phyloP scores from a whole-genome alignment of 2,888 invertebrate species.

The Monochamus alternatus region DNA sequence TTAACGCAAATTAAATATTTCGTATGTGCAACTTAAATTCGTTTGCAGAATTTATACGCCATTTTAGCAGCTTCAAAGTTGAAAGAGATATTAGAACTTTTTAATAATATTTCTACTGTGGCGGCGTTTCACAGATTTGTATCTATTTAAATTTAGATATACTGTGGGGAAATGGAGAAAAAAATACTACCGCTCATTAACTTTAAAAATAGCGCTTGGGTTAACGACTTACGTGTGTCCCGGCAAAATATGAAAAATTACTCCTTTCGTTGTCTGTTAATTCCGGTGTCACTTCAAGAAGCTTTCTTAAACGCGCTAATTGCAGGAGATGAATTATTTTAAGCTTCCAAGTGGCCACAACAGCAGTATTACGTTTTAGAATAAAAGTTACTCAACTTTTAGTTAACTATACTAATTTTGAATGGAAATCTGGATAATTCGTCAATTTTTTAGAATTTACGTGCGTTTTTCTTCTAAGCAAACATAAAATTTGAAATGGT shows the following conservation, averaged over 20 bases:
- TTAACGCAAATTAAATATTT: no score
- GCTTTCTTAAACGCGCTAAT: slow-evolving; percentile 26
- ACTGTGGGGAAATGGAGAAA: slow-evolving; percentile 52
- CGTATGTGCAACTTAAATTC: no score
- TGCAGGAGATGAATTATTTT: slow-evolving; percentile 22
- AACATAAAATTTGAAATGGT: no score
- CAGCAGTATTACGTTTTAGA: neutral
- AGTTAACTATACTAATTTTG: no score
- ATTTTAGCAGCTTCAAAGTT: no score
- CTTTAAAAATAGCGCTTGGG: slow-evolving; percentile 57
- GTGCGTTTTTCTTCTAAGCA: no score
- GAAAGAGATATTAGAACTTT: neutral
- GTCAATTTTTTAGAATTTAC: no score
- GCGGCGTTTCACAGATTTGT: slow-evolving; percentile 30
- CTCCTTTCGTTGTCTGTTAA: slow-evolving; percentile 46
- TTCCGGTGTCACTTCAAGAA: slow-evolving; percentile 40
- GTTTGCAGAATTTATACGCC: no score
- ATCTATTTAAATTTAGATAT: slow-evolving; percentile 52
- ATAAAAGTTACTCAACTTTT: neutral
- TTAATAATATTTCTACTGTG: neutral
- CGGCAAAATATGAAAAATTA: slow-evolving; percentile 41
- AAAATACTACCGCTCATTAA: slow-evolving; percentile 58
- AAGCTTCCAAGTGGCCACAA: neutral
- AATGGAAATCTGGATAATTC: no score
- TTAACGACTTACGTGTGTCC: slow-evolving; percentile 56